Evolutionary conservation across 2,888 invertebrate species (phyloP).

Genomic region (Rhagium mordax): DNA sequence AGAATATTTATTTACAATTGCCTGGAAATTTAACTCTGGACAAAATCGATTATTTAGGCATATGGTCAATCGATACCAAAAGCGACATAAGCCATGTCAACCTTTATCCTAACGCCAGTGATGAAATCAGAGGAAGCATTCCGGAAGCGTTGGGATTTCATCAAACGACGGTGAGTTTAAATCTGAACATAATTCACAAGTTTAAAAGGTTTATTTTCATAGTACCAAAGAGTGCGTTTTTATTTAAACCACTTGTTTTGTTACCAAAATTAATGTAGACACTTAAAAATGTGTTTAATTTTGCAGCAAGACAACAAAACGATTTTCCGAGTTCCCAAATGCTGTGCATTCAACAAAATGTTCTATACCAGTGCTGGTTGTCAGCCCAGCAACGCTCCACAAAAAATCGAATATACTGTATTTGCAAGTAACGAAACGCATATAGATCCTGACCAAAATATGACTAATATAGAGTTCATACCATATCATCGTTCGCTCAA

Average conservation of each 20-base stretch:
- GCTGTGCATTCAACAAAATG: constrained; percentile 43
- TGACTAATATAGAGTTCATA: constrained; percentile 22
- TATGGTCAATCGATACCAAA: constrained; percentile 20
- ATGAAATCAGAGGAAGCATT: neutral
- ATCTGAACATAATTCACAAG: no score
- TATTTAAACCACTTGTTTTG: no score
- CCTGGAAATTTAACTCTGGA: constrained; percentile 51
- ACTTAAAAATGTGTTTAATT: constrained; percentile 11
- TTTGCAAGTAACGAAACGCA: constrained; percentile 49
- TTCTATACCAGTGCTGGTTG: neutral
- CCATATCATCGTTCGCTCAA: constrained; percentile 36
- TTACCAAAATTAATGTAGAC: no score
- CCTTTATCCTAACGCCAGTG: neutral
- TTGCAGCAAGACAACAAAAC: constrained; percentile 47
- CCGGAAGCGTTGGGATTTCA: constrained; percentile 15
- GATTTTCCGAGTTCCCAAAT: constrained; percentile 57
- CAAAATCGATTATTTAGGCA: constrained; percentile 56
- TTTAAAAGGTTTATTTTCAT: no score
- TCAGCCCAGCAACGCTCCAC: neutral
- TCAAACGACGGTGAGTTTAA: constrained; percentile 15
- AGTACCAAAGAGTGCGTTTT: no score
- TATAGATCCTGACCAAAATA: constrained; percentile 31
- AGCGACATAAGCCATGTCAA: neutral
- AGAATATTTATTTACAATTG: constrained; percentile 54
- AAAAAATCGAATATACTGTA: constrained; percentile 18